These are phyloP conservation scores for Allobates femoralis DNA, from an alignment of 2,797 vertebrate genomes.

Conservation along the genomic window DNA sequence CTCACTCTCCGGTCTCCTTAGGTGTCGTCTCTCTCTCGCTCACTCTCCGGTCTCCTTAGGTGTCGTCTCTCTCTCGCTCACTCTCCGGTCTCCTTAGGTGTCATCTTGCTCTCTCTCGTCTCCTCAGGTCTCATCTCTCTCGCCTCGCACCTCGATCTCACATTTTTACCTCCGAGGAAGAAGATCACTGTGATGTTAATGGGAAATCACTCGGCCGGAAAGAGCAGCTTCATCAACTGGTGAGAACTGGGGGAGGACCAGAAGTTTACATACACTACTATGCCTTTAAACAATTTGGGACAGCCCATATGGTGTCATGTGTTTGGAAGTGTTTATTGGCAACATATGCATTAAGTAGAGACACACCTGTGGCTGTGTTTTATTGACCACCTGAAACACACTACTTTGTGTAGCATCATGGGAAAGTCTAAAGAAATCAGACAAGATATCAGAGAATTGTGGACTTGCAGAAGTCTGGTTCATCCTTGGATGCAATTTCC, in stretches of 20 bases:
- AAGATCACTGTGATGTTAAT: conserved; percentile 88
- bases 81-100: neutral
- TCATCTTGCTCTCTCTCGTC: neutral
- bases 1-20: conserved; percentile 61
- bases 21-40: conserved; percentile 80
- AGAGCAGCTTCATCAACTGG: conserved; percentile 90
- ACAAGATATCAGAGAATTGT: too few species aligned
- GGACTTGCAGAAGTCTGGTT: too few species aligned
- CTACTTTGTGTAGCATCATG: too few species aligned
- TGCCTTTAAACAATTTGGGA: too few species aligned
- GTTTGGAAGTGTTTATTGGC: too few species aligned
- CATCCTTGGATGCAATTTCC: too few species aligned
- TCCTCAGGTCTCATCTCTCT: conserved; percentile 78
- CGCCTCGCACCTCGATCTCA: conserved; percentile 79
- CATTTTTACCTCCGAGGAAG: conserved; percentile 81
- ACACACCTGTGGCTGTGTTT: neutral
- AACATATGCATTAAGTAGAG: too few species aligned
- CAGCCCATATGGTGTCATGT: too few species aligned
- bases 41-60: conserved; percentile 75
- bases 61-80: neutral
- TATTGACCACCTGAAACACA: too few species aligned
- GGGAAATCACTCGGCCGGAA: conserved; percentile 88
- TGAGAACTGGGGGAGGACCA: conserved; percentile 60
- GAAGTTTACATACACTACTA: too few species aligned
- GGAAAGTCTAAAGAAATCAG: too few species aligned